Evolutionary conservation across 2,113 vertebrate species (phyloP).

Genomic region (Hydrochoerus hydrochaeris): DNA sequence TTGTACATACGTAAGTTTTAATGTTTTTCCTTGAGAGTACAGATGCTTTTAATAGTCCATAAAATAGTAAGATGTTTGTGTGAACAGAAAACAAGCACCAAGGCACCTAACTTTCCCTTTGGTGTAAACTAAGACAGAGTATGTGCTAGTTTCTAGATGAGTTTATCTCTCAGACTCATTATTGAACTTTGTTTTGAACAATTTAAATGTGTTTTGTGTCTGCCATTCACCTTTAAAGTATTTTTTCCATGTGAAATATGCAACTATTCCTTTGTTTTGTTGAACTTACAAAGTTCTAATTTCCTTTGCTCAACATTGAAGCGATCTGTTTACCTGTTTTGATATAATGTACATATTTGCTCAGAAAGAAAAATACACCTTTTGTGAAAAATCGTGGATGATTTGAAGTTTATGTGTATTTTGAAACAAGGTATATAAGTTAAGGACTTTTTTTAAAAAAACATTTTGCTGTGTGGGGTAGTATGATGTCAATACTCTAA

Average conservation of each 20-base stretch:
- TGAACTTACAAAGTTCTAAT: neutral
- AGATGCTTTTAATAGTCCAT: neutral
- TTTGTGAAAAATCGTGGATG: neutral
- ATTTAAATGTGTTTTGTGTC: slow-evolving; percentile 1
- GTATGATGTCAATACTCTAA: neutral
- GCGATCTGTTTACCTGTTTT: neutral
- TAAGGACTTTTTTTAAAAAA: neutral
- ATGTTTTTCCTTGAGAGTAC: neutral
- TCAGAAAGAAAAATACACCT: neutral
- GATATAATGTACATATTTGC: neutral
- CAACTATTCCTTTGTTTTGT: neutral
- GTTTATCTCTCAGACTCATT: slow-evolving; percentile 45
- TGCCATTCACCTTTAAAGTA: neutral
- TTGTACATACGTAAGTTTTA: neutral
- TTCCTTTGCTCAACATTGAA: neutral
- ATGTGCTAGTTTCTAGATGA: neutral
- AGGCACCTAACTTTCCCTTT: neutral
- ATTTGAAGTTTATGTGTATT: neutral
- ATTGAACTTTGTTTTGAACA: slow-evolving; percentile 12
- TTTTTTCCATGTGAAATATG: neutral
- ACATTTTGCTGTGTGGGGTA: neutral
- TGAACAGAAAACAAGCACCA: neutral
- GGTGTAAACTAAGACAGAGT: neutral
- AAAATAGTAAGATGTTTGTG: neutral
- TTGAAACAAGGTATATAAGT: slow-evolving; percentile 14